A percentile compares a stretch with the other conserved stretches of the same genome.
Evolutionary conservation across 2,113 vertebrate species (phyloP).

Genomic region (Peromyscus maniculatus): DNA sequence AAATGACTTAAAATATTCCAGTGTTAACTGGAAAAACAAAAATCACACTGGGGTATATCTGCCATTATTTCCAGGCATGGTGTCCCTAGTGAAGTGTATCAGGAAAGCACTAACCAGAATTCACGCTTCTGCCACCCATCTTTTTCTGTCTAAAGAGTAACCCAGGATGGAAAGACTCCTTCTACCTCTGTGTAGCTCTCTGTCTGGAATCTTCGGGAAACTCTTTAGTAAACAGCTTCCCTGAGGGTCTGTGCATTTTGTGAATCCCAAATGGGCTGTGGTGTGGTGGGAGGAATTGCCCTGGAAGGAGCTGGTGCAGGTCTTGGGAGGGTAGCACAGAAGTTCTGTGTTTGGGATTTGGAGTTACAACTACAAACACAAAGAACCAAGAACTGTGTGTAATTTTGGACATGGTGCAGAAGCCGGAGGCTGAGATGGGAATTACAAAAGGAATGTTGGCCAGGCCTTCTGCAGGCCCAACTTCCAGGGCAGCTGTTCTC

Average conservation of each 20-base stretch:
- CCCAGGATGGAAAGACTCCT: not conserved
- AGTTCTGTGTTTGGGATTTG: conserved; percentile 63
- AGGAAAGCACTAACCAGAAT: not conserved
- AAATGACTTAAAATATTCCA: not conserved
- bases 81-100: not conserved
- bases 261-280: not conserved
- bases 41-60: not conserved
- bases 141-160: conserved; percentile 2
- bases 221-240: conserved; percentile 47
- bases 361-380: conserved; percentile 59
- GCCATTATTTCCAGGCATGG: not conserved
- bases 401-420: conserved; percentile 15
- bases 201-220: not conserved
- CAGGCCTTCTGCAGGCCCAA: not conserved
- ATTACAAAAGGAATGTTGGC: conserved; percentile 53
- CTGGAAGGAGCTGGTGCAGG: not conserved
- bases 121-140: not conserved
- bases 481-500: conserved; percentile 77
- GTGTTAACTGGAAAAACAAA: not conserved
- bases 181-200: conserved; percentile 41
- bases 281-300: not conserved
- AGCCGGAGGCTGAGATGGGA: not conserved
- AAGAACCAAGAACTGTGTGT: conserved; percentile 39
- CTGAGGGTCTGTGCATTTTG: fast-evolving
- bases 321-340: not conserved